phyloP scores from a whole-genome alignment of 2,113 vertebrate species.

The Brevimyrus niger region DNA sequence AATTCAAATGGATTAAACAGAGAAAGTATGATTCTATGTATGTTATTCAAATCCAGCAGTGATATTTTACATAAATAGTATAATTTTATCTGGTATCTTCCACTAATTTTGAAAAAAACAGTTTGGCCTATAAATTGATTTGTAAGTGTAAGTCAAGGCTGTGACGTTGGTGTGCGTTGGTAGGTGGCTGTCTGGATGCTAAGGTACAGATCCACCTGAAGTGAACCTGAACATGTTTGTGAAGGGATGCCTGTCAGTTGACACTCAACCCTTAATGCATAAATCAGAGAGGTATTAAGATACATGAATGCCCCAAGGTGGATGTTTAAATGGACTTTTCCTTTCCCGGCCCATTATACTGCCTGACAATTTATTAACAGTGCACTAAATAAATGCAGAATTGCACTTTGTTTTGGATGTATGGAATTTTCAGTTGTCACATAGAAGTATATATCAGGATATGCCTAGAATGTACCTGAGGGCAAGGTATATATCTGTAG shows the following conservation, averaged over 20 bases:
- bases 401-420: background rate
- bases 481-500: background rate
- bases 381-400: slow-evolving; percentile 18
- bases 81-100: background rate
- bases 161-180: background rate
- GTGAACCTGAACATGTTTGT: background rate
- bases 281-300: background rate
- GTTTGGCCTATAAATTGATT: background rate
- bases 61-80: background rate
- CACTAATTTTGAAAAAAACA: background rate
- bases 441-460: background rate
- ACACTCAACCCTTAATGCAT: background rate
- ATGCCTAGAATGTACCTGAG: background rate
- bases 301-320: background rate
- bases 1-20: background rate
- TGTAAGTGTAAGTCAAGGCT: background rate
- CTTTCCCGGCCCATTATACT: background rate
- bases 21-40: background rate
- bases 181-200: background rate
- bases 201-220: background rate
- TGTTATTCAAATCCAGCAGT: background rate
- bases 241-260: background rate
- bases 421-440: background rate
- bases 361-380: slow-evolving; percentile 4
- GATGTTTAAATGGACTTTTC: background rate